Base-by-base conservation (phyloP, 1,140 invertebrate species). In the Drosophila bipectinata region DNA sequence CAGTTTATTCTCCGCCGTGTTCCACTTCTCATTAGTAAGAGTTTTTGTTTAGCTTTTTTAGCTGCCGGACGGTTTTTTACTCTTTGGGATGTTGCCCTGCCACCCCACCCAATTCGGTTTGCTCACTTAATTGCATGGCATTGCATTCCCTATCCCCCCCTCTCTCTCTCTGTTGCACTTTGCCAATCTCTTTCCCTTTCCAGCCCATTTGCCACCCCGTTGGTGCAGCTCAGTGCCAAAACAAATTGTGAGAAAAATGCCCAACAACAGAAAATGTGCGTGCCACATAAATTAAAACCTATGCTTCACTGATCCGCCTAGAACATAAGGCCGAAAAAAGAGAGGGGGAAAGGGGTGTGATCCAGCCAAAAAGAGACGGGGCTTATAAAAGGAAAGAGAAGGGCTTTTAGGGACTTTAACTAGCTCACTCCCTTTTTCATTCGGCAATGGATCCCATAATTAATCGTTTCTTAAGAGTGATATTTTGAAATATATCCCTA, bases 241-340 rank as follows among this genome's bases (percentile, higher is more conserved):
- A 87, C 82, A 85, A 85, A 85, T 85, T 85, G 82, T 85, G 82
- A 87, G 82, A 85, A 85, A 85, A 87, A 81, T 60, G 71, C 63
- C 48, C 57, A 79, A 76, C 67, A 78, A 87, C 83, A 83, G 71
- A 83, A 88, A 87, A 87, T 87, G 83, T 87, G 83, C 83, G 83
- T 87, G 83, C 83, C 54, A 87, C 83, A 88, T 88, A 87, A 88
- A 87, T 85, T 85, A 85, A 85, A 85, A 87, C 64, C 81, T 87
- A 87, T 87, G 81, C 81, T 78, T 85, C 81, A 85, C 61, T 87
- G 81, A 74, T 66, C 83, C 59, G 47, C 61, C 72, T 15, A 77
- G 77, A 75, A 64, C 45, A 67, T 53, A 64, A 26, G 63, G 60
- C 28, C 48, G 4, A 26, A 6, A 52, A 24, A 6, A 45, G 6